Base-by-base conservation (phyloP, 2,797 vertebrate genomes). In the Sebastolobus alascanus region DNA sequence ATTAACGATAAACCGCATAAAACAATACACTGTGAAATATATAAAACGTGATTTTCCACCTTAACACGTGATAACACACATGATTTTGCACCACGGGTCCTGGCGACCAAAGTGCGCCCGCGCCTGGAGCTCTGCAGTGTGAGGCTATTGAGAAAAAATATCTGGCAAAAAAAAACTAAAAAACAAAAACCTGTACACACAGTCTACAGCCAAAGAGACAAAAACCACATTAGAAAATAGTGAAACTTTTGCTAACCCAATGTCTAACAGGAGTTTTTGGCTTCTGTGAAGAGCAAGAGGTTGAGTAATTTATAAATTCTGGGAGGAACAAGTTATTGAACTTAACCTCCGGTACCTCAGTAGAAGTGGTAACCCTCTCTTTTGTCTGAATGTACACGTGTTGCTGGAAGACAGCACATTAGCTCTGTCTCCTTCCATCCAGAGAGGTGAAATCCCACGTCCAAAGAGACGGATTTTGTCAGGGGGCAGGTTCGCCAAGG, bases 381-480 rank as follows among this genome's bases (percentile, higher is more conserved):
- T 33, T 16, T 8, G 12, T 43, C 43, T 63, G 76, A 50, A 60
- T 75, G 65, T 31, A 64, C 7, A 69, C 27, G 37, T 25, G 50
- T 31, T 25, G 50, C 29, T 12, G 7, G 13, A 56, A 31, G 33
- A 63, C 12, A 46, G 8, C 33, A 60, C 7, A 63, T 58, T 25
- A 27, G 27, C 56, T 79, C 29, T 33, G 55, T 52, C 25, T 72
- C 27, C 46, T 29, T 65, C 67, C 43, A 73, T 80, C 65, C 29
- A n/a, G 37, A 43, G 38, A 72, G 37, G 63, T 64, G 22, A 77
- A 72, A 77, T 60, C 38, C 13, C 50, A 37, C 43, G 31, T 78
- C 60, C 37, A 50, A 50, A 43, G 38, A 75, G 54, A 64, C 5
- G 9, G 11, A 5, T 25, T 54, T 33, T 22, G 63, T 33, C 31